A percentile compares a stretch with the other conserved stretches of the same genome.
phyloP scores from a whole-genome alignment of 2,888 invertebrate species.

The Dysmachus trigonus region DNA sequence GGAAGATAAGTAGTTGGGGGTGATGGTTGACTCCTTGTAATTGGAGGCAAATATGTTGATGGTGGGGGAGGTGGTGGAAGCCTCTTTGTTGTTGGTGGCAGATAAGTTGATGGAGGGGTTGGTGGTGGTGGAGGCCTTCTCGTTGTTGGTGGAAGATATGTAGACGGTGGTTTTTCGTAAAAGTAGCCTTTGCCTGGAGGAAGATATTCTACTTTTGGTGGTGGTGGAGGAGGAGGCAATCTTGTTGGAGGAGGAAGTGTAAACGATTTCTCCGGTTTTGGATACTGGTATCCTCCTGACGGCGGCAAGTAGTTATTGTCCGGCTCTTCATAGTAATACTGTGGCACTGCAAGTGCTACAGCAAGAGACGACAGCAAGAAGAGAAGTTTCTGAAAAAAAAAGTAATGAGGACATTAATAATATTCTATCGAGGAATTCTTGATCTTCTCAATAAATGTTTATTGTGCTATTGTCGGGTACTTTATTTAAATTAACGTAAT shows the following conservation, averaged over 20 bases:
- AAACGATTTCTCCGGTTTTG: conserved; percentile 46
- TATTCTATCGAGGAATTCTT: background rate
- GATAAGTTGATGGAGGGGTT: conserved; percentile 47
- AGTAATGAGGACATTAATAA: background rate
- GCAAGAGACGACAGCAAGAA: conserved; percentile 22
- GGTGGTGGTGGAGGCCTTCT: conserved; percentile 49
- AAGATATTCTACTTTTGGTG: conserved; percentile 43
- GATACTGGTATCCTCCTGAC: conserved; percentile 47
- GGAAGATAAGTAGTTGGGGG: conserved; percentile 34
- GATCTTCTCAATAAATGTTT: background rate
- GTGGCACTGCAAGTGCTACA: conserved; percentile 21
- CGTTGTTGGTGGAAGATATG: conserved; percentile 49
- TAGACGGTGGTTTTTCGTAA: conserved; percentile 56
- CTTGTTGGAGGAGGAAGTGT: conserved; percentile 50
- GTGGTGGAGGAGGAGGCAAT: conserved; percentile 50
- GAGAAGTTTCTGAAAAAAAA: conserved; percentile 21
- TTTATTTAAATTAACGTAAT: background rate
- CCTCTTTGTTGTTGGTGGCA: conserved; percentile 47
- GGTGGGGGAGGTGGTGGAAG: conserved; percentile 50
- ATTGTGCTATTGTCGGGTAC: too few species aligned
- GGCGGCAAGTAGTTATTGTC: conserved; percentile 19
- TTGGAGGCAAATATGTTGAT: conserved; percentile 47
- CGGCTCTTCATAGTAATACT: conserved; percentile 27
- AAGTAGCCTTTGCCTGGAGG: conserved; percentile 50
- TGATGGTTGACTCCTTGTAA: conserved; percentile 49